Conservation (phyloP, 2,888 invertebrate species). For the Spilarctia lutea region DNA sequence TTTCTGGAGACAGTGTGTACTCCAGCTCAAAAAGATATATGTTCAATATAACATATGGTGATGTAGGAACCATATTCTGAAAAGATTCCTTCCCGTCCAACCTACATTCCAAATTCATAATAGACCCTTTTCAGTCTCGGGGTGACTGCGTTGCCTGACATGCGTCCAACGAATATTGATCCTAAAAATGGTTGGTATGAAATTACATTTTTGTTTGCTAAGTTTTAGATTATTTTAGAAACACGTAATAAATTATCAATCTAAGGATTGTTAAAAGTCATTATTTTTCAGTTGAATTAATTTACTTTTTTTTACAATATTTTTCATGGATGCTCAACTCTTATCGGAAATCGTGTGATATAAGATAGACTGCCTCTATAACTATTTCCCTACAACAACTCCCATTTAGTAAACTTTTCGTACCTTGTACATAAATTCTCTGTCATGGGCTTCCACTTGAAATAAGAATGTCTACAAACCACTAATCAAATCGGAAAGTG, state of each 20-base stretch:
- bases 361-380: too few species aligned
- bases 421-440: too few species aligned
- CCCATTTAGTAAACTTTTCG: too few species aligned
- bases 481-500: too few species aligned
- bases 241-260: background rate
- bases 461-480: too few species aligned
- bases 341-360: too few species aligned
- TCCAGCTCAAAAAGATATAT: background rate
- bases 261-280: too few species aligned
- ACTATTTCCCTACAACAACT: too few species aligned
- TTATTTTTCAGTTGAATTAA: too few species aligned
- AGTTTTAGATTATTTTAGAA: background rate
- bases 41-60: background rate
- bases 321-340: too few species aligned
- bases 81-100: background rate
- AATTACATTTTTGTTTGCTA: slow-evolving; percentile 32
- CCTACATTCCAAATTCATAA: background rate
- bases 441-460: too few species aligned
- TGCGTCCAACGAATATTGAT: slow-evolving; percentile 28
- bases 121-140: background rate
- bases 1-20: background rate
- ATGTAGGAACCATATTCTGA: background rate
- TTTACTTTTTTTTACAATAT: too few species aligned
- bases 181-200: slow-evolving; percentile 40
- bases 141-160: slow-evolving; percentile 16